Percentiles rank a stretch among this genome's conserved stretches.
Conservation (phyloP, 2,113 vertebrate species). For the Grantiella picta region DNA sequence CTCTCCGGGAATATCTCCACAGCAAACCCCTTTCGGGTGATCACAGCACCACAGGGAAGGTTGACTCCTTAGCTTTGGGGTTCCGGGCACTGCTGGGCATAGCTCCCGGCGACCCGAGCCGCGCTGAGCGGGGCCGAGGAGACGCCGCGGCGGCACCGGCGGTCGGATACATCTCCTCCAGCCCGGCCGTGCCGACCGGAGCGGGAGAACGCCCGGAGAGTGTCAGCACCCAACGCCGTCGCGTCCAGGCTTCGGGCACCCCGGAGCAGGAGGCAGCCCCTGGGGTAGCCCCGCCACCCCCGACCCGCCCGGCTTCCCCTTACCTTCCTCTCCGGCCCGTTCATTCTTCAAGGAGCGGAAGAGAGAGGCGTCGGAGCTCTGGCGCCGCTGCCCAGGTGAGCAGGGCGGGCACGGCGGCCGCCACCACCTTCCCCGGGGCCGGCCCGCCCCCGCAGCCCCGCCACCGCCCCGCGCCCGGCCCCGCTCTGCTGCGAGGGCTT, state of each 20-base stretch:
- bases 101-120: accelerated
- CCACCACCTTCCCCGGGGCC: not conserved
- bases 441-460: not conserved
- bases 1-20: not conserved
- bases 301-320: not conserved
- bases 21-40: not conserved
- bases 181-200: too few relatives aligned
- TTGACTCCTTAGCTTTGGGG: not conserved
- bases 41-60: accelerated
- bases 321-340: not conserved
- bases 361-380: not conserved
- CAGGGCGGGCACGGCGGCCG: not conserved
- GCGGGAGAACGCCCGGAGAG: accelerated
- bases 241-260: not conserved
- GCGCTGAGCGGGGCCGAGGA: accelerated
- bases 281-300: accelerated
- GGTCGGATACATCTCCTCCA: not conserved
- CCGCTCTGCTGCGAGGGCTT: not conserved
- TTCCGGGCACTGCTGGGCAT: accelerated
- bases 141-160: too few relatives aligned
- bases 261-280: accelerated
- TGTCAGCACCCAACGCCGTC: accelerated
- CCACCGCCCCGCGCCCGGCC: not conserved
- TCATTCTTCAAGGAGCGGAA: not conserved
- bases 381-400: not conserved